phyloP scores from a whole-genome alignment of 2,113 vertebrate genomes.

The Tonatia bakeri region DNA sequence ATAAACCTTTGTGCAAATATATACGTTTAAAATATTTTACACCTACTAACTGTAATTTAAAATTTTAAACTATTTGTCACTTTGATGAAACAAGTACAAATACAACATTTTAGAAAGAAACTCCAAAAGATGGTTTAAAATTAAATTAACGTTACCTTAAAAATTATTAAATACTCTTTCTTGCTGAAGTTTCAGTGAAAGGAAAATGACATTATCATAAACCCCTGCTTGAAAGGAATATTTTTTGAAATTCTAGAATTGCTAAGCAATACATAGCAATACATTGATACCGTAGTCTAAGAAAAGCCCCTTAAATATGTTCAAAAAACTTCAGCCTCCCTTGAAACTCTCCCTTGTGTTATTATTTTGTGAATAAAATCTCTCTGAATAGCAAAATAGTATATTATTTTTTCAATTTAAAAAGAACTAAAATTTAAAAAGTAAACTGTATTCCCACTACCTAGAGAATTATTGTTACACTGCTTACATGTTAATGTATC shows the following conservation, averaged over 20 bases:
- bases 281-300: not conserved
- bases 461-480: not conserved
- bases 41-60: not conserved
- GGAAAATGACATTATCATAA: not conserved
- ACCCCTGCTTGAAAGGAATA: not conserved
- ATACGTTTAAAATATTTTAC: not conserved
- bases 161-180: not conserved
- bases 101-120: not conserved
- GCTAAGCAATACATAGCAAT: not conserved
- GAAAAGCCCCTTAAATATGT: not conserved
- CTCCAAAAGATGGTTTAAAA: not conserved
- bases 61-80: not conserved
- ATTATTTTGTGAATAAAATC: not conserved
- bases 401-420: not conserved
- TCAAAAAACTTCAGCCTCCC: not conserved
- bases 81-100: not conserved
- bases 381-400: not conserved
- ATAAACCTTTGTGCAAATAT: not conserved
- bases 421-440: conserved; percentile 10
- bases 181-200: not conserved
- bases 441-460: not conserved
- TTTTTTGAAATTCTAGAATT: not conserved
- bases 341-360: not conserved
- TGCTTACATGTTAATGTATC: not conserved
- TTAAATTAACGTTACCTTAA: not conserved